These are phyloP conservation scores for Acleris literana DNA, from an alignment of 2,888 invertebrate genomes.

Conservation along the genomic window DNA sequence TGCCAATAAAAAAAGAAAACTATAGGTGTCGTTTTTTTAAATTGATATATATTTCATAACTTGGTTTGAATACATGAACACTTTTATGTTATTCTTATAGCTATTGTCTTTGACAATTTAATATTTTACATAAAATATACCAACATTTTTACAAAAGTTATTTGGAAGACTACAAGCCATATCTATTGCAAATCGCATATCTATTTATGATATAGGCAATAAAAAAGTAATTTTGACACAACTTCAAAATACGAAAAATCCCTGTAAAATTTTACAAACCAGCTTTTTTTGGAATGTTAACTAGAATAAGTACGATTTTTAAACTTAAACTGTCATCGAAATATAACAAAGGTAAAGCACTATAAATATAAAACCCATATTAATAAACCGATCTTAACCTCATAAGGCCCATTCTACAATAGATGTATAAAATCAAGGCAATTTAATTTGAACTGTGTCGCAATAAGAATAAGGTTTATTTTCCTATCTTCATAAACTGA, in stretches of 20 bases:
- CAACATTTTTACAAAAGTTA: not conserved
- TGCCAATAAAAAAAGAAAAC: no score
- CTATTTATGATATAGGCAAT: no score
- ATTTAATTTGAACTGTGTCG: no score
- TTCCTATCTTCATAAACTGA: no score
- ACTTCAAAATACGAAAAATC: constrained; percentile 2
- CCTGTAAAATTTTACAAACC: constrained; percentile 18
- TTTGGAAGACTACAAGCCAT: constrained; percentile 11
- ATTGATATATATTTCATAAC: constrained; percentile 25
- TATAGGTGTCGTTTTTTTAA: not conserved
- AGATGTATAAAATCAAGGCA: no score
- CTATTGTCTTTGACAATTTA: constrained; percentile 8
- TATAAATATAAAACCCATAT: not conserved
- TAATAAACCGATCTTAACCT: no score
- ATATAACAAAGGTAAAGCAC: not conserved
- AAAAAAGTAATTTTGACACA: not conserved
- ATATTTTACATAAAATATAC: no score
- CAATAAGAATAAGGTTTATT: no score
- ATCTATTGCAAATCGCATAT: not conserved
- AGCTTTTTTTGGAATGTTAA: constrained; percentile 30
- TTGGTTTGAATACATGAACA: constrained; percentile 9
- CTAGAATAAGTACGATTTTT: constrained; percentile 25
- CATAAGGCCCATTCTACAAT: no score
- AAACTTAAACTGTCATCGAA: not conserved
- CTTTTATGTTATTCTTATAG: constrained; percentile 8